Conservation (phyloP, 2,113 vertebrate species). For the Emydura subglobosa region DNA sequence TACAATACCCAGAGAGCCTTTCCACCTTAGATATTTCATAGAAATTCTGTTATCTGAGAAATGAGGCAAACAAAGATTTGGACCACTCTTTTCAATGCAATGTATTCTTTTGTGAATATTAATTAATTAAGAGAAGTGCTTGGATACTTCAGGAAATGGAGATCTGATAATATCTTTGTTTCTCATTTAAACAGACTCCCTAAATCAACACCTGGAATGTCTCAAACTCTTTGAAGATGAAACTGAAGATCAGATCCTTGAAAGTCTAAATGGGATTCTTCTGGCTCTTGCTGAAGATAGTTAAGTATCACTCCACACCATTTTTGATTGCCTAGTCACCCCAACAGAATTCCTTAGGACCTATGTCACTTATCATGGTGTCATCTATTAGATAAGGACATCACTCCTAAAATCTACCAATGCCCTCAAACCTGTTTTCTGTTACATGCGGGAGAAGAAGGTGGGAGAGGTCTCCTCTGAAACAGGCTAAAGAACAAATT, state of each 20-base stretch:
- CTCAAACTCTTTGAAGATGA: conserved; percentile 54
- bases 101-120: neutral
- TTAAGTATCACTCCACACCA: conserved; percentile 65
- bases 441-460: neutral
- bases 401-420: neutral
- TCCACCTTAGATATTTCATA: neutral
- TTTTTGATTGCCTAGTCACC: neutral
- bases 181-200: conserved; percentile 53
- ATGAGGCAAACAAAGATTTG: neutral
- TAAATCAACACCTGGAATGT: conserved; percentile 66
- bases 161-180: neutral
- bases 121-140: neutral
- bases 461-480: neutral
- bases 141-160: neutral
- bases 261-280: conserved; percentile 72
- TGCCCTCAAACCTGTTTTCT: neutral
- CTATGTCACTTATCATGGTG: rapidly evolving
- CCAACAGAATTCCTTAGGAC: neutral
- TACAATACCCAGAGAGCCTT: neutral
- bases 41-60: neutral
- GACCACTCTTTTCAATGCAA: neutral
- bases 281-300: conserved; percentile 74
- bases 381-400: neutral
- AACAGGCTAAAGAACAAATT: neutral
- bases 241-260: conserved; percentile 52